These are phyloP conservation scores for Plectus sambesii DNA, from an alignment of 1,140 invertebrate genomes.

Conservation along the genomic window DNA sequence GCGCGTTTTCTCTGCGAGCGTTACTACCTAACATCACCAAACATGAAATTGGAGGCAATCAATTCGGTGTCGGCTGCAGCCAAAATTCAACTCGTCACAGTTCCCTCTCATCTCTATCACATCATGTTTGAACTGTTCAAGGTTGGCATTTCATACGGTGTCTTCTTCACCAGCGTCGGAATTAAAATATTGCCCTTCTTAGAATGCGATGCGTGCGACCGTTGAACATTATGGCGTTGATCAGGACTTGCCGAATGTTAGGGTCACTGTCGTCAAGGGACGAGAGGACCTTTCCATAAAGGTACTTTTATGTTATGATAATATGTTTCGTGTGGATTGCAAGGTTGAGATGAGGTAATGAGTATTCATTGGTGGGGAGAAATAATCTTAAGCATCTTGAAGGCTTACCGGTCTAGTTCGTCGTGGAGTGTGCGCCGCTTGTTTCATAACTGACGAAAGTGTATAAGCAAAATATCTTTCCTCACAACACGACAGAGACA, in stretches of 20 bases:
- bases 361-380: too few relatives aligned
- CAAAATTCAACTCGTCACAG: slow-evolving; percentile 71
- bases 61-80: slow-evolving; percentile 44
- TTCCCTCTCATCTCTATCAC: slow-evolving; percentile 95
- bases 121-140: slow-evolving; percentile 98
- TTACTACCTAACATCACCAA: slow-evolving; percentile 84
- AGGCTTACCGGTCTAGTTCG: too few relatives aligned
- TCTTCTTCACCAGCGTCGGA: slow-evolving; percentile 6
- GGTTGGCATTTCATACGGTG: slow-evolving; percentile 34
- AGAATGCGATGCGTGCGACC: slow-evolving; percentile 87
- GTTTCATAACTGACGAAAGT: too few relatives aligned
- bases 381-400: too few relatives aligned
- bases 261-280: slow-evolving; percentile 74
- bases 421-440: too few relatives aligned
- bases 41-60: slow-evolving; percentile 58
- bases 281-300: slow-evolving; percentile 91
- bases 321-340: slow-evolving; percentile 2
- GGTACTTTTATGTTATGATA: slow-evolving; percentile 52
- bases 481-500: too few relatives aligned
- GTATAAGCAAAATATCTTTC: too few relatives aligned
- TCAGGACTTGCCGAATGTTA: slow-evolving; percentile 66
- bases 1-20: slow-evolving; percentile 92
- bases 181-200: slow-evolving; percentile 43
- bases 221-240: slow-evolving; percentile 68
- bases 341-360: background rate